A percentile compares a stretch with the other conserved stretches of the same genome.
phyloP scores from a whole-genome alignment of 2,113 vertebrate species.

The Puma concolor region DNA sequence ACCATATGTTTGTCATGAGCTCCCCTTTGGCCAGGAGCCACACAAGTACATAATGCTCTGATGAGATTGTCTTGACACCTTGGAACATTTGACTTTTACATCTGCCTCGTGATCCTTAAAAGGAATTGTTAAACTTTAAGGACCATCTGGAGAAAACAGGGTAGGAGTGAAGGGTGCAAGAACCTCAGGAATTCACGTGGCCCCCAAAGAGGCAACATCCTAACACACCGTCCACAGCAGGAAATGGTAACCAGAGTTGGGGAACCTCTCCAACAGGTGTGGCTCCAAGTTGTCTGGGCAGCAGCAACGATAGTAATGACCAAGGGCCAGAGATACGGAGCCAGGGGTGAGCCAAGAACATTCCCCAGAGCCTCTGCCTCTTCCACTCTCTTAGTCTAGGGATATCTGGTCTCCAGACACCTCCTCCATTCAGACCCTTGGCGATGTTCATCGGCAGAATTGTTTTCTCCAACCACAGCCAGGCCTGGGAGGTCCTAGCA shows the following conservation, averaged over 20 bases:
- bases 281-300: background rate
- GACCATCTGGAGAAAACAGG: background rate
- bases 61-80: background rate
- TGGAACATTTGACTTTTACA: background rate
- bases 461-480: background rate
- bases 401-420: background rate
- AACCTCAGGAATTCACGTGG: background rate
- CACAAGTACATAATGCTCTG: background rate
- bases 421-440: background rate
- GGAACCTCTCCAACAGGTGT: background rate
- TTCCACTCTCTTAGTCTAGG: background rate
- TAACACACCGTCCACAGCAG: background rate
- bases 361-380: background rate
- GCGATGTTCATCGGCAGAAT: background rate
- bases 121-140: background rate
- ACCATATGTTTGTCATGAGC: background rate
- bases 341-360: background rate
- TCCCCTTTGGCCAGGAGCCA: background rate
- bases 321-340: no score
- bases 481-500: background rate
- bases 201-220: background rate
- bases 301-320: background rate
- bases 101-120: background rate
- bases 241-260: background rate
- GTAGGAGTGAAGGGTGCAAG: background rate